Evolutionary conservation across 2,888 invertebrate species (phyloP).

Genomic region (Metopia argyrocephala): DNA sequence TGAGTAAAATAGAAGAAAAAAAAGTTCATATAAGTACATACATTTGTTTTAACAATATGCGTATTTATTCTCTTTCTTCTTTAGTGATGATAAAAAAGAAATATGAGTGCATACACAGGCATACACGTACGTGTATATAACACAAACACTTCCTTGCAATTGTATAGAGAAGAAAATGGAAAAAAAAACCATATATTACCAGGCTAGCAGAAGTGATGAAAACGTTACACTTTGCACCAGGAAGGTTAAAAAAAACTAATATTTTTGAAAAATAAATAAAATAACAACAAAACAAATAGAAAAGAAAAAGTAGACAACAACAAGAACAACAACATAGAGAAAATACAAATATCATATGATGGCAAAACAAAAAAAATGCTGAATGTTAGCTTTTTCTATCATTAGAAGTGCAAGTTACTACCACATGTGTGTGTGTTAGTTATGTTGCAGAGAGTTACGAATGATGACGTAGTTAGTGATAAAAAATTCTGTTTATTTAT

Average conservation of each 20-base stretch:
- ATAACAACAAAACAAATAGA: constrained; percentile 3
- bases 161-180: too few species aligned
- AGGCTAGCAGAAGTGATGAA: constrained; percentile 54
- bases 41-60: too few species aligned
- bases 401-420: neutral
- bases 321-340: neutral
- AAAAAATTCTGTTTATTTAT: neutral
- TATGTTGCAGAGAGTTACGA: constrained; percentile 9
- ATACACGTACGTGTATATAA: neutral
- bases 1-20: constrained; percentile 19
- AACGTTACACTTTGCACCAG: neutral
- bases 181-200: constrained; percentile 41
- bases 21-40: neutral
- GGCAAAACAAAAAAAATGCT: constrained; percentile 46
- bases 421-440: neutral
- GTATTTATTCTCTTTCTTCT: too few species aligned
- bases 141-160: too few species aligned
- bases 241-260: constrained; percentile 3
- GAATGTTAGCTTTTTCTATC: constrained; percentile 41
- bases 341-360: neutral
- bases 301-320: constrained; percentile 5
- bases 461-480: constrained; percentile 26
- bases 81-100: too few species aligned
- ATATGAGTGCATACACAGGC: neutral
- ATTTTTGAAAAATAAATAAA: constrained; percentile 14